Conservation (phyloP, 1,140 invertebrate species). For the Coelopa frigida region DNA sequence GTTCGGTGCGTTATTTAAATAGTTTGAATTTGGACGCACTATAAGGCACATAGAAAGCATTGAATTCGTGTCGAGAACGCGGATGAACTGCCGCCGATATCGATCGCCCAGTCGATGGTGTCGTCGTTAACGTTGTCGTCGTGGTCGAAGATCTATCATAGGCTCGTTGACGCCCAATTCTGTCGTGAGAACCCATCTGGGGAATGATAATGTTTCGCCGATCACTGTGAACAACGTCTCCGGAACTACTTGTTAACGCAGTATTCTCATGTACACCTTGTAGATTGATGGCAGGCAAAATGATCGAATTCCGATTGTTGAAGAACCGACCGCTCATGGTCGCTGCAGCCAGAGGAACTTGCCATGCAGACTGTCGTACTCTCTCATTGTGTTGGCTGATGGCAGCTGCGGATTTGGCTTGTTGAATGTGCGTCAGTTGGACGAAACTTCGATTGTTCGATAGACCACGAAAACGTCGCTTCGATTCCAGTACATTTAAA, state of each 20-base stretch:
- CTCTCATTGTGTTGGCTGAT: conserved; percentile 9
- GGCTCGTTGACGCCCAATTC: too few relatives aligned
- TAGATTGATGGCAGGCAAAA: conserved; percentile 29
- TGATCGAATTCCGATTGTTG: conserved; percentile 33
- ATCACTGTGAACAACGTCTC: conserved; percentile 20
- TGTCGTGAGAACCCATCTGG: not conserved
- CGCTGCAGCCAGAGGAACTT: conserved; percentile 28
- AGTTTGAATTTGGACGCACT: conserved; percentile 43
- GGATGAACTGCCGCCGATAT: conserved; percentile 38
- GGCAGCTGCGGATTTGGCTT: conserved; percentile 34
- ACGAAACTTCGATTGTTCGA: conserved; percentile 37
- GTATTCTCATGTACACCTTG: conserved; percentile 18
- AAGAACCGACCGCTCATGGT: conserved; percentile 21
- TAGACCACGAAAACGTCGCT: conserved; percentile 28
- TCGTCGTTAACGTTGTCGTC: conserved; percentile 28
- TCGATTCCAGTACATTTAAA: conserved; percentile 35
- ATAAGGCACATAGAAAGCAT: conserved; percentile 33
- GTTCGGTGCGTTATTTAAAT: conserved; percentile 40
- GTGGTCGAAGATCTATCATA: too few relatives aligned
- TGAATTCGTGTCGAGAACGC: conserved; percentile 23
- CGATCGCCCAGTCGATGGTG: conserved; percentile 33
- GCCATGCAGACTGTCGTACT: conserved; percentile 22
- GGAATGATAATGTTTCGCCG: conserved; percentile 15
- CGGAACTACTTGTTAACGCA: conserved; percentile 19
- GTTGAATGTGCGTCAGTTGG: conserved; percentile 36